Evolutionary conservation across 2,888 invertebrate genomes (phyloP).

Genomic region (Sesia bembeciformis): DNA sequence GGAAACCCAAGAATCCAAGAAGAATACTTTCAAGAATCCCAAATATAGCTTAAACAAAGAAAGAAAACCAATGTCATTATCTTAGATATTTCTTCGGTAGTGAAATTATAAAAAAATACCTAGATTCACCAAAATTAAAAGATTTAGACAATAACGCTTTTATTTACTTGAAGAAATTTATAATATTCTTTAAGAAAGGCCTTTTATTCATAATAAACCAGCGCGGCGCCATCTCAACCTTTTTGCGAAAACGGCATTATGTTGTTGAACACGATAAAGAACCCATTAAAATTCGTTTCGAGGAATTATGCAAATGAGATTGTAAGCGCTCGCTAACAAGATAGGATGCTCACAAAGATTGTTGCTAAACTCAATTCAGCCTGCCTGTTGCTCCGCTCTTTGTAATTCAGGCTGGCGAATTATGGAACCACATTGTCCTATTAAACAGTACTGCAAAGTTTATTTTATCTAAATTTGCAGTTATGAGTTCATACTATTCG

Average conservation of each 20-base stretch:
- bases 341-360: constrained; percentile 49
- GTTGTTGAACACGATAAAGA: constrained; percentile 54
- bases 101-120: no score
- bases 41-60: no score
- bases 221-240: constrained; percentile 15
- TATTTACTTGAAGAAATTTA: neutral
- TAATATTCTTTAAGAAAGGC: constrained; percentile 1
- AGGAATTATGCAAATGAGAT: constrained; percentile 63
- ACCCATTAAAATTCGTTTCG: constrained; percentile 55
- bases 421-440: neutral
- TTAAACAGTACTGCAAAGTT: neutral
- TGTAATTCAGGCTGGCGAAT: constrained; percentile 11
- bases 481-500: no score
- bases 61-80: no score
- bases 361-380: constrained; percentile 51
- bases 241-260: constrained; percentile 36
- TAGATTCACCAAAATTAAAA: no score
- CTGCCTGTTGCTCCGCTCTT: constrained; percentile 39
- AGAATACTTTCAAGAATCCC: no score
- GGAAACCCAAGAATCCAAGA: no score
- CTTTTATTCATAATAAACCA: constrained; percentile 12
- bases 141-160: no score
- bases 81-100: no score
- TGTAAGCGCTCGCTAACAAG: constrained; percentile 54
- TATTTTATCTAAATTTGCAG: neutral